Evolutionary conservation across 2,797 vertebrate genomes (phyloP).

Genomic region (Meda fulgida): DNA sequence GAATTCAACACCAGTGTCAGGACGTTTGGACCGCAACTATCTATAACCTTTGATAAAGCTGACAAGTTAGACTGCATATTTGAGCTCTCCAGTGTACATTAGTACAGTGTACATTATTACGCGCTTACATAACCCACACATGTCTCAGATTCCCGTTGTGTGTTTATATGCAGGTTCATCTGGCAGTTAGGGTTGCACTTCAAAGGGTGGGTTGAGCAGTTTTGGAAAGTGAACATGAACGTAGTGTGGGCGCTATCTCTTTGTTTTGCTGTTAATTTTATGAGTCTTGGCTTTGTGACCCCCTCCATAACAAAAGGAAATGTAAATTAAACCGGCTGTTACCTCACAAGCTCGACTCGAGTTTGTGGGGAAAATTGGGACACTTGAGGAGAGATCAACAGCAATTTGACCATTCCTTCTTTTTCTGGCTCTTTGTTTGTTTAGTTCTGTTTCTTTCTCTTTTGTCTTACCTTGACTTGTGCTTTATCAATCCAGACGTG

Average conservation of each 20-base stretch:
- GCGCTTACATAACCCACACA: constrained; percentile 23
- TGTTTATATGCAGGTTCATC: constrained; percentile 58
- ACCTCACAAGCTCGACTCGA: constrained; percentile 50
- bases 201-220: constrained; percentile 66
- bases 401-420: constrained; percentile 53
- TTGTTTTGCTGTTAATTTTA: constrained; percentile 68
- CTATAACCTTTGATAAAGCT: constrained; percentile 41
- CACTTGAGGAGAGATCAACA: constrained; percentile 41
- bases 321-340: constrained; percentile 61
- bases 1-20: constrained; percentile 14
- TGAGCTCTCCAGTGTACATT: not conserved
- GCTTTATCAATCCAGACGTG: constrained; percentile 42
- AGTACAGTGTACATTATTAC: constrained; percentile 23
- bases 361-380: constrained; percentile 64
- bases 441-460: constrained; percentile 28
- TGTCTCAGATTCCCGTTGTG: constrained; percentile 33
- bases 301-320: constrained; percentile 60
- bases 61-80: constrained; percentile 49
- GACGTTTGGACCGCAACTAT: constrained; percentile 11
- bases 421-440: not conserved
- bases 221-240: constrained; percentile 55
- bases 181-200: constrained; percentile 60
- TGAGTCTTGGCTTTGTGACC: constrained; percentile 61
- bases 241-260: constrained; percentile 31
- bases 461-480: not conserved